These are phyloP conservation scores for Telmatochromis sp. DNA, from an alignment of 2,113 vertebrate genomes.

Conservation along the genomic window DNA sequence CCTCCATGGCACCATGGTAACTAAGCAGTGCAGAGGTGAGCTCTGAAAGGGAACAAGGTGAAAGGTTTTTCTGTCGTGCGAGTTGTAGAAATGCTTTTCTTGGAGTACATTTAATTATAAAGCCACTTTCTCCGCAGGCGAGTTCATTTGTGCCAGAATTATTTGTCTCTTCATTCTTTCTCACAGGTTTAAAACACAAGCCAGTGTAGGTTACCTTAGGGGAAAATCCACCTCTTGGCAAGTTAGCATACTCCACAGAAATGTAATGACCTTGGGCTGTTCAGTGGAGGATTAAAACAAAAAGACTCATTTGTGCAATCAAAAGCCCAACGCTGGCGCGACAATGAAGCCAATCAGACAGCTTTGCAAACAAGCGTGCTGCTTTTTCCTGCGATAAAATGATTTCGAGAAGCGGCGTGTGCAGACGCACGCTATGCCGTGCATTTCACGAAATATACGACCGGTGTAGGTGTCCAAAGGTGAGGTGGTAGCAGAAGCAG, in stretches of 20 bases:
- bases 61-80: background rate
- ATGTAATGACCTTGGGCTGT: background rate
- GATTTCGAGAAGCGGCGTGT: background rate
- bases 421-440: background rate
- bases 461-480: background rate
- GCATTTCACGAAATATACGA: background rate
- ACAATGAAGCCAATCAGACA: background rate
- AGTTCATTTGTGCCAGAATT: background rate
- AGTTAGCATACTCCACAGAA: background rate
- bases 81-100: background rate
- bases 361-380: background rate
- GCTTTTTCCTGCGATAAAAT: background rate
- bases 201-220: background rate
- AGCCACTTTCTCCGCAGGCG: background rate
- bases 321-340: background rate
- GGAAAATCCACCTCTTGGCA: background rate
- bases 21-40: background rate
- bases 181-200: background rate
- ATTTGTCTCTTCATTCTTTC: background rate
- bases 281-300: background rate
- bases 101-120: background rate
- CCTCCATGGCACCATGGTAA: constrained; percentile 23
- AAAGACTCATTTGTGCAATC: background rate
- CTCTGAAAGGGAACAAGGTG: background rate
- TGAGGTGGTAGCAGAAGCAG: background rate